A percentile compares a stretch with the other conserved stretches of the same genome.
Evolutionary conservation across 2,113 vertebrate species (phyloP).

Genomic region (Camelus dromedarius): DNA sequence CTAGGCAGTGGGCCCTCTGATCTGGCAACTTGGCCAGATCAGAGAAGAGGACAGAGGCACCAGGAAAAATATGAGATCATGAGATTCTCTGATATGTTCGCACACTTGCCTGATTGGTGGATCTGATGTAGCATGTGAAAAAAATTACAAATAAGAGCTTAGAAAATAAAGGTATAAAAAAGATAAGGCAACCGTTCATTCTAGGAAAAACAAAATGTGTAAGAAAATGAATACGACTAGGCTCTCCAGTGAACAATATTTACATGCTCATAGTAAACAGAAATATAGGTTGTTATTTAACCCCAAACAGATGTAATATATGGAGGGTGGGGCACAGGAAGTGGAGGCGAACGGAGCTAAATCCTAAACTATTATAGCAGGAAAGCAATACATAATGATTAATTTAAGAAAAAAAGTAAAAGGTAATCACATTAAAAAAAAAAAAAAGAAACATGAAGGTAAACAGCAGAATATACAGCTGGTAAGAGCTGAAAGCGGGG

Average conservation of each 20-base stretch:
- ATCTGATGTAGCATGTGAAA: background rate
- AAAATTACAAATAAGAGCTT: conserved; percentile 4
- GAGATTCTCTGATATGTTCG: background rate
- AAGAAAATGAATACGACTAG: background rate
- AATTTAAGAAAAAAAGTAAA: background rate
- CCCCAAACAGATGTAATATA: background rate
- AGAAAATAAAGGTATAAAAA: background rate
- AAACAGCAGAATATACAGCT: background rate
- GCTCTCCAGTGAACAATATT: background rate
- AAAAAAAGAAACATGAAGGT: background rate
- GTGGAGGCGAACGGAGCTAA: background rate
- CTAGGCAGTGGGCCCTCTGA: background rate
- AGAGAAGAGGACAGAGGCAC: background rate
- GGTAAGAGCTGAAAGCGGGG: background rate
- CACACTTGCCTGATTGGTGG: background rate
- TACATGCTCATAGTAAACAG: background rate
- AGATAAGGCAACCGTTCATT: background rate
- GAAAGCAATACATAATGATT: background rate
- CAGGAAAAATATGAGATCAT: background rate
- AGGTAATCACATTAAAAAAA: background rate
- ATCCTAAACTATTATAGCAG: background rate
- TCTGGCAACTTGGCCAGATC: background rate
- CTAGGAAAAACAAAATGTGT: conserved; percentile 2
- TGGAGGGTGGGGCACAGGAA: background rate
- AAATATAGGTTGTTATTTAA: background rate